Evolutionary conservation across 92 coral and sea anemone genomes (phyloP).

Genomic region (Bergia puertoricense): DNA sequence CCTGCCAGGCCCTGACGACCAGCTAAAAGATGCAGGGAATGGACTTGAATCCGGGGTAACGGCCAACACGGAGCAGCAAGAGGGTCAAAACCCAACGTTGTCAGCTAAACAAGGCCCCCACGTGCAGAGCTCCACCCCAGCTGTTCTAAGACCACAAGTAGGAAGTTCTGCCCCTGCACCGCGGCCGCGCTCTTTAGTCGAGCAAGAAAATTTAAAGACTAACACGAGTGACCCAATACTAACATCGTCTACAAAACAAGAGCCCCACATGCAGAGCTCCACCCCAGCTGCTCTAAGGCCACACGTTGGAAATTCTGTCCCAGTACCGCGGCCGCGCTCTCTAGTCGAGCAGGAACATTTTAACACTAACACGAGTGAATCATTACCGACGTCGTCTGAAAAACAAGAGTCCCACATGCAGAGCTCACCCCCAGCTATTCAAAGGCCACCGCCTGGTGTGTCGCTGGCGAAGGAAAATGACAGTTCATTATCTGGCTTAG

Average conservation of each 20-base stretch:
- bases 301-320: background rate
- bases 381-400: background rate
- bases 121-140: background rate
- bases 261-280: background rate
- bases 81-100: too few species aligned
- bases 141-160: background rate
- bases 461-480: background rate
- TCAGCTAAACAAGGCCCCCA: background rate
- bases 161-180: background rate
- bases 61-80: background rate
- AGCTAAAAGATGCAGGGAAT: background rate
- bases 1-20: constrained; percentile 33
- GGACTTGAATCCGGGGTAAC: background rate
- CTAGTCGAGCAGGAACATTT: constrained; percentile 1
- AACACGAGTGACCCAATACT: background rate
- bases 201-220: background rate
- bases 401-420: background rate
- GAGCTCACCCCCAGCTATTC: background rate
- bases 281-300: background rate
- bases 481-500: background rate
- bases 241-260: background rate
- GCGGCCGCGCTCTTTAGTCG: constrained; percentile 8
- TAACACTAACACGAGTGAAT: background rate
- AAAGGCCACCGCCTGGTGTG: background rate
- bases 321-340: constrained; percentile 5